Evolutionary conservation across 2,797 vertebrate genomes (phyloP).

Genomic region (Mus minutoides): DNA sequence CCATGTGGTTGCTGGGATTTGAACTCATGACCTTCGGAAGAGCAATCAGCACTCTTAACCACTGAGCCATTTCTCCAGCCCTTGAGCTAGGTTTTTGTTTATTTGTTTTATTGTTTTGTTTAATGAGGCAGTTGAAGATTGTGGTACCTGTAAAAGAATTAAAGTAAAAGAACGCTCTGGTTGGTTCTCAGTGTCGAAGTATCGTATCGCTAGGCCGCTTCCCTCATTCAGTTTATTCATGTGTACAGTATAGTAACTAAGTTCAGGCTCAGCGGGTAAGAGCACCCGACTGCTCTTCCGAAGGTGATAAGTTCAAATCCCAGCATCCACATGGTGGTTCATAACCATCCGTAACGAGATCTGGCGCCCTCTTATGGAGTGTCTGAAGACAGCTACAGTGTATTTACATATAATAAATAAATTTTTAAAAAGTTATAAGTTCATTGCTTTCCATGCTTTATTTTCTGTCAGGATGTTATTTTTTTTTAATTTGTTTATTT

Average conservation of each 20-base stretch:
- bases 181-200: neutral
- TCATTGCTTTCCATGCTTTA: neutral
- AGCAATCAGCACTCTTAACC: too few relatives aligned
- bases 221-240: neutral
- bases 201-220: neutral
- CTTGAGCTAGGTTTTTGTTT: conserved; percentile 20
- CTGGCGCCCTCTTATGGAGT: too few relatives aligned
- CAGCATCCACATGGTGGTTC: too few relatives aligned
- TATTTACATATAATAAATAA: too few relatives aligned
- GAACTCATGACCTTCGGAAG: too few relatives aligned
- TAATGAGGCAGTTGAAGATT: conserved; percentile 33
- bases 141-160: neutral
- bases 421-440: too few relatives aligned
- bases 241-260: neutral
- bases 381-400: too few relatives aligned
- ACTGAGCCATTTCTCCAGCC: neutral
- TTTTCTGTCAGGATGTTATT: neutral
- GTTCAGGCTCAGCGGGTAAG: too few relatives aligned
- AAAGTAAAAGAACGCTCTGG: neutral
- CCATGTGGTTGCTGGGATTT: too few relatives aligned
- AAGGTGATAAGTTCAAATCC: too few relatives aligned
- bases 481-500: neutral
- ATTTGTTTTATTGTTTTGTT: conserved; percentile 19
- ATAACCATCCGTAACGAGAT: too few relatives aligned
- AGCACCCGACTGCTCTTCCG: too few relatives aligned